Conservation (phyloP, 2,888 invertebrate genomes). For the Cerastis leucographa region DNA sequence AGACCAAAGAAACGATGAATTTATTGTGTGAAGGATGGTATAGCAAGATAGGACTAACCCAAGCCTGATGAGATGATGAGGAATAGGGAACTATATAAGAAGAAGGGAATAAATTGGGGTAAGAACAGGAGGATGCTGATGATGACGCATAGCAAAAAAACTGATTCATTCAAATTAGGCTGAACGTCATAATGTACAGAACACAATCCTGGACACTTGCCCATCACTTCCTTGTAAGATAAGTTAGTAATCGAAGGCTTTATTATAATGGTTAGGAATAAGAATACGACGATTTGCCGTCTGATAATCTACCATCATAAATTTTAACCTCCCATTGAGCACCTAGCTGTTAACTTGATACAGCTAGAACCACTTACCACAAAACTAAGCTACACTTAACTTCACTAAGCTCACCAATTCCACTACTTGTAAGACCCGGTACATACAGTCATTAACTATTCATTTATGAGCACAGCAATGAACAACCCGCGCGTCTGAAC, state of each 20-base stretch:
- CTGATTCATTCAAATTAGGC: neutral
- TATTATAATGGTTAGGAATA: neutral
- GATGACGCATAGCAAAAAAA: neutral
- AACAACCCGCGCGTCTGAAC: conserved; percentile 37
- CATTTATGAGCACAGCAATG: conserved; percentile 51
- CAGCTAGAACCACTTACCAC: neutral
- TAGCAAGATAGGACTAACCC: no score
- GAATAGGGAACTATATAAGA: no score
- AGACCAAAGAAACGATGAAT: no score
- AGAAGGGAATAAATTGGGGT: no score
- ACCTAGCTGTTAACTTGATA: neutral
- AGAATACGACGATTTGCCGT: neutral
- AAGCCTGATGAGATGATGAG: no score
- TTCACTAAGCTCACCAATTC: neutral
- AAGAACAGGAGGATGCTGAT: no score
- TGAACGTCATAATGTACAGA: neutral
- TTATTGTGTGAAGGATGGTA: no score
- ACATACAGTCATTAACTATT: conserved; percentile 57
- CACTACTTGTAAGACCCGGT: conserved; percentile 4
- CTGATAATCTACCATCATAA: neutral
- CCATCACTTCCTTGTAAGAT: neutral
- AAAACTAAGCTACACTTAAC: neutral
- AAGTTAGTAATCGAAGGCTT: neutral
- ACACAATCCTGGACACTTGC: neutral
- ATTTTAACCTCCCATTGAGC: neutral